Percentiles rank a stretch among this genome's conserved stretches.
These are phyloP conservation scores for Megaleporinus macrocephalus DNA, from an alignment of 2,113 vertebrate genomes.

Conservation along the genomic window DNA sequence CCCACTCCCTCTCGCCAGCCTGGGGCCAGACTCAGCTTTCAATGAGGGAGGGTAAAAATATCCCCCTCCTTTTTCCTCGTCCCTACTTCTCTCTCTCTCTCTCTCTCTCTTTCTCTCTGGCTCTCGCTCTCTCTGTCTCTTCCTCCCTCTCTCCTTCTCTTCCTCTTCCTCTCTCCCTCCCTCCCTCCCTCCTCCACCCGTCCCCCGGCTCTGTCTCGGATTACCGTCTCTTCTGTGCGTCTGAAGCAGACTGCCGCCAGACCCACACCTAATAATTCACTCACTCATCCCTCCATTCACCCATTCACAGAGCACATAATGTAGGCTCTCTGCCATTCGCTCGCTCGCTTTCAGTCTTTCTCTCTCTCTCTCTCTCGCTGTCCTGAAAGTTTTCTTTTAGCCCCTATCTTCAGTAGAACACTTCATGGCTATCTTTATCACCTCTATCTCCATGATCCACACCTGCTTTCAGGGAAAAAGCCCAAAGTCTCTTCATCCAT, in stretches of 20 bases:
- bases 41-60: conserved; percentile 77
- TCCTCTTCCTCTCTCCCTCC: conserved; percentile 60
- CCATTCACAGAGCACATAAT: conserved; percentile 13
- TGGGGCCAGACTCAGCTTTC: conserved; percentile 80
- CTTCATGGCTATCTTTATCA: not conserved
- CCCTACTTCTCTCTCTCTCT: conserved; percentile 59
- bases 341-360: not conserved
- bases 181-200: conserved; percentile 60
- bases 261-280: conserved; percentile 44
- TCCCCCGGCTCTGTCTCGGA: conserved; percentile 69
- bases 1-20: conserved; percentile 72
- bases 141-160: conserved; percentile 47
- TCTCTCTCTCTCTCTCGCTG: not conserved
- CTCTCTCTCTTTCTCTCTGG: conserved; percentile 60
- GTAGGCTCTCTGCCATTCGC: conserved; percentile 3
- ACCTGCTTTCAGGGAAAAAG: not conserved
- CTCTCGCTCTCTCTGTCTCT: too few relatives aligned
- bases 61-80: conserved; percentile 62
- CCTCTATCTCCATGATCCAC: not conserved
- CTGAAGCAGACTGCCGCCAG: conserved; percentile 24
- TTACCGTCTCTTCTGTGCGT: conserved; percentile 65
- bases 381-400: conserved; percentile 44
- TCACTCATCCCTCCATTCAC: conserved; percentile 6
- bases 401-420: not conserved
- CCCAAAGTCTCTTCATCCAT: too few relatives aligned